Evolutionary conservation across 2,888 invertebrate species (phyloP).

Genomic region (Andrena minutula): DNA sequence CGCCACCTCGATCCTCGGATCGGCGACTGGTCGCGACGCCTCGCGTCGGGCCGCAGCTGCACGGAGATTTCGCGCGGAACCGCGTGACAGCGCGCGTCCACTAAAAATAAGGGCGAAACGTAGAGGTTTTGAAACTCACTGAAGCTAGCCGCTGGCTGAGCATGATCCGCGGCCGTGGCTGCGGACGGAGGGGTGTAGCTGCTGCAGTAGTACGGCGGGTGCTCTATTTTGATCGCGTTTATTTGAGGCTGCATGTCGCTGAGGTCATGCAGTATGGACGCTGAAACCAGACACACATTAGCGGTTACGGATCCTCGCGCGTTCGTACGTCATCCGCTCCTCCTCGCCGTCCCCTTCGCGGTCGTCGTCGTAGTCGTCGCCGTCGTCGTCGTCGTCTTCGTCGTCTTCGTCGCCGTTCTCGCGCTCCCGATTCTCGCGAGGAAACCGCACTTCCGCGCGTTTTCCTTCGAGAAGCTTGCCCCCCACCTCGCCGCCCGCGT

Average conservation of each 20-base stretch:
- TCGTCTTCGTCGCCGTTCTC: slow-evolving; percentile 3
- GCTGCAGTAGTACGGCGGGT: slow-evolving; percentile 92
- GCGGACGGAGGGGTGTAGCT: slow-evolving; percentile 91
- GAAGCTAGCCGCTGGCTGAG: slow-evolving; percentile 84
- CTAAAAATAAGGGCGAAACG: slow-evolving; percentile 66
- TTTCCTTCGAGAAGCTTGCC: slow-evolving; percentile 27
- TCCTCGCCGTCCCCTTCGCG: slow-evolving; percentile 46
- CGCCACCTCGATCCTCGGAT: not conserved
- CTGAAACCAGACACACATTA: slow-evolving; percentile 87
- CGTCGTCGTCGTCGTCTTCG: slow-evolving; percentile 2
- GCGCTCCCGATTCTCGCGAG: slow-evolving; percentile 38
- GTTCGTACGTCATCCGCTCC: slow-evolving; percentile 66
- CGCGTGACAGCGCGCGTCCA: slow-evolving; percentile 52
- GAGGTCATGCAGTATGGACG: slow-evolving; percentile 97
- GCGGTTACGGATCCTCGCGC: slow-evolving; percentile 70
- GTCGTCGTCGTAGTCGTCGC: slow-evolving; percentile 5
- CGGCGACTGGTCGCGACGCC: not conserved
- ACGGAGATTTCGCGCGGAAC: slow-evolving; percentile 17
- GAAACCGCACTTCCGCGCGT: slow-evolving; percentile 57
- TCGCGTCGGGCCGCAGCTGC: slow-evolving; percentile 1
- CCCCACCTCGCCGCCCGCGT: not conserved
- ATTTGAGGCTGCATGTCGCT: slow-evolving; percentile 91
- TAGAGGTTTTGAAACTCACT: slow-evolving; percentile 80
- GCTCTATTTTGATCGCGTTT: slow-evolving; percentile 93
- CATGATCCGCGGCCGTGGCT: slow-evolving; percentile 85